Percentiles rank a stretch among this genome's conserved stretches.
Evolutionary conservation across 2,888 invertebrate species (phyloP).

Genomic region (Drosophila quasianomalipes): DNA sequence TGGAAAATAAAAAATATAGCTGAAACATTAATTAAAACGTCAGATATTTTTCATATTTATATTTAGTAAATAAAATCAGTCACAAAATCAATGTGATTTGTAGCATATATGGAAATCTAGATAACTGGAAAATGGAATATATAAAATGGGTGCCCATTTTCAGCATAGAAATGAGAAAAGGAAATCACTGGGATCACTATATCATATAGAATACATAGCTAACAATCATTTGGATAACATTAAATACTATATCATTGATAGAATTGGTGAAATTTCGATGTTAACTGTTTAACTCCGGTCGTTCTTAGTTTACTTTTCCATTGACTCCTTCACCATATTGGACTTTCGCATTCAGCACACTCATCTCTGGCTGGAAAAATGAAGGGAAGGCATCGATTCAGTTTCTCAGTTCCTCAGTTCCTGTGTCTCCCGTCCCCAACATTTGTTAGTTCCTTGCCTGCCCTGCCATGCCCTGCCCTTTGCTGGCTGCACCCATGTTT

Average conservation of each 20-base stretch:
- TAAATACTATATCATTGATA: background rate
- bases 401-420: background rate
- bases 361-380: background rate
- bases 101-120: background rate
- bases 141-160: no score
- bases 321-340: background rate
- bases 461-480: no score
- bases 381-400: slow-evolving; percentile 1
- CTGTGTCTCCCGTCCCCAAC: background rate
- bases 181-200: background rate
- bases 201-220: background rate
- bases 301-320: no score
- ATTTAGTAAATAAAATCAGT: background rate
- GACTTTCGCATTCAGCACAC: background rate
- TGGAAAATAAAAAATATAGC: background rate
- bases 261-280: background rate
- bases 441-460: background rate
- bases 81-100: background rate
- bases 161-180: no score
- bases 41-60: background rate
- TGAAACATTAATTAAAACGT: background rate
- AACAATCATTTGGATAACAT: background rate
- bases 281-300: background rate
- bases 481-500: slow-evolving; percentile 54
- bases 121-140: background rate